Base-by-base conservation (phyloP, 1,140 invertebrate species). In the Drosophila pseudoobscura region DNA sequence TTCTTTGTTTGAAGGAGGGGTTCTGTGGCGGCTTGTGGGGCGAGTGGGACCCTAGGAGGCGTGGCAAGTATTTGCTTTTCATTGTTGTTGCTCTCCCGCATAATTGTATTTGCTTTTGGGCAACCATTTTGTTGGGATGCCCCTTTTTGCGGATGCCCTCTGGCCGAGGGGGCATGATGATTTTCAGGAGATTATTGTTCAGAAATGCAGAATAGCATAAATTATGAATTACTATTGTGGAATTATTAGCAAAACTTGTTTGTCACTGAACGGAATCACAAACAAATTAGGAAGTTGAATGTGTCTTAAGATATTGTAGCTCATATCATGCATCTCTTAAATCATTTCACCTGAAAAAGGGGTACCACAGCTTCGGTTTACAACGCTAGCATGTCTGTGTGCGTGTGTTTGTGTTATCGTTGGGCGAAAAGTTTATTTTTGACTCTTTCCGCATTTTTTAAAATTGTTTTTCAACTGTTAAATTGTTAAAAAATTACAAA, bases 401-500 rank as follows among this genome's bases (percentile, higher is more conserved):
- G 29, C 8, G 7, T 52, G 2, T 31, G n/a, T 35, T 7, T 29
- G 62, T 64, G 11, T 62, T 46, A 31, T 31, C 29, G 44, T 20
- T 43, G 35, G 44, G 35, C 20, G 17, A 64, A 65, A 69, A 69
- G 65, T 69, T 69, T 68, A 50, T 69, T 69, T 68, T 69, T 24
- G 63, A 69, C 39, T 65, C 55, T 49, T 60, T 75, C 22, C 45
- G 43, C 41, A 1, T 51, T 29, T 51, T 62, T 65, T 62, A 39
- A 11, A 47, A 29, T 51, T 17, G 13, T 22, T 76, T 62, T 49
- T 63, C 3, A 79, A 61, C 66, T 68, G 75, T 84, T 80, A 87
- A 85, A 85, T 85, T 85, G 82, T 87, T 87, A 75, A 87, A 85
- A 87, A 87, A 85, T 87, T 87, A 75, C 82, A 87, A 78, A 87